Evolutionary conservation across 2,888 invertebrate species (phyloP).

Genomic region (Diabrotica balteata): DNA sequence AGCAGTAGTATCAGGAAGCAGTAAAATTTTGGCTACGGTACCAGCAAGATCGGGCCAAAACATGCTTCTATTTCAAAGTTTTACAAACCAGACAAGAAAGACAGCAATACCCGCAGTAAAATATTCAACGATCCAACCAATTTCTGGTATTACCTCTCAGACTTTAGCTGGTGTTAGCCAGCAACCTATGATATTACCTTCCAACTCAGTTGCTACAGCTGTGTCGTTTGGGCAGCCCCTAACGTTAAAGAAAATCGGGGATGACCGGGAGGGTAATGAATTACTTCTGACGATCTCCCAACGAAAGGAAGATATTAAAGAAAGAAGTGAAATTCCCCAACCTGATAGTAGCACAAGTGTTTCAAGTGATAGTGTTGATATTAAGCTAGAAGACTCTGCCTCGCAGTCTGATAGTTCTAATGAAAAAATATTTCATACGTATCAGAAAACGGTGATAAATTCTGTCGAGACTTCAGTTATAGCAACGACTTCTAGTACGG

Average conservation of each 20-base stretch:
- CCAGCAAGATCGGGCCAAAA: constrained; percentile 66
- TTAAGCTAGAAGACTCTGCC: constrained; percentile 51
- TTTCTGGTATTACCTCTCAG: constrained; percentile 59
- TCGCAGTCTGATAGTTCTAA: constrained; percentile 47
- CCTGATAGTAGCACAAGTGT: constrained; percentile 53
- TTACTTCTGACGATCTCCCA: constrained; percentile 57
- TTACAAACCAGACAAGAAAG: constrained; percentile 71
- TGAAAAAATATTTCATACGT: constrained; percentile 47
- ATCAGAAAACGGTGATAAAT: constrained; percentile 47
- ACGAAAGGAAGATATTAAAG: constrained; percentile 46
- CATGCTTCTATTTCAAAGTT: constrained; percentile 70
- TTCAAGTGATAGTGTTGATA: constrained; percentile 47
- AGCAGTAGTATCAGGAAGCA: constrained; percentile 75
- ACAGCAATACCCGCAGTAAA: constrained; percentile 66
- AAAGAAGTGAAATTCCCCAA: constrained; percentile 41
- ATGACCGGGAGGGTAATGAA: constrained; percentile 54
- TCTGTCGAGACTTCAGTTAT: constrained; percentile 58
- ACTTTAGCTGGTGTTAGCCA: constrained; percentile 53
- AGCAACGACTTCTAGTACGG: constrained; percentile 45
- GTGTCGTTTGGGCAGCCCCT: constrained; percentile 57
- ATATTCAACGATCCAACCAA: constrained; percentile 59
- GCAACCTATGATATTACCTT: constrained; percentile 59
- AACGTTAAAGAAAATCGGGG: constrained; percentile 58
- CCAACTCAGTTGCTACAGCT: constrained; percentile 55
- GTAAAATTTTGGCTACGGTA: constrained; percentile 65